These are phyloP conservation scores for Crotalus horridus DNA, from an alignment of 2,113 vertebrate genomes.

Conservation along the genomic window DNA sequence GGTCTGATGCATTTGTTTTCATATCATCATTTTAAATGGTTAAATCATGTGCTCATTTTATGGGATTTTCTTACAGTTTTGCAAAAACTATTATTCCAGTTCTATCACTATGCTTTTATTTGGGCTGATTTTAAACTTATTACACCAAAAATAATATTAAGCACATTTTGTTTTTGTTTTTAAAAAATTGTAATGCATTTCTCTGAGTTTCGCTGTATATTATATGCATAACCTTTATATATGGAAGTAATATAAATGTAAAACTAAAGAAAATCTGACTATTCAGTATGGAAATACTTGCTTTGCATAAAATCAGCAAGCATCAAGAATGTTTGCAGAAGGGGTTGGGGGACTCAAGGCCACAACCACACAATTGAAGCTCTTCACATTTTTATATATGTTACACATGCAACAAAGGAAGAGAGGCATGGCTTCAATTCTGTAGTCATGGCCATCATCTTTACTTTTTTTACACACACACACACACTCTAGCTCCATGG, in stretches of 20 bases:
- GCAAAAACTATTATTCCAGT: background rate
- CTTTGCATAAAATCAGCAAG: background rate
- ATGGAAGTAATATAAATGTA: background rate
- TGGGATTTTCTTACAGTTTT: background rate
- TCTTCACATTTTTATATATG: background rate
- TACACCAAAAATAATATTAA: background rate
- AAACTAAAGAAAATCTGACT: background rate
- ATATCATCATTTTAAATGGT: background rate
- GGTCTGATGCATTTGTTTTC: slow-evolving; percentile 65
- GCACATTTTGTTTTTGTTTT: background rate
- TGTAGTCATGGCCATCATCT: background rate
- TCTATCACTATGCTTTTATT: background rate
- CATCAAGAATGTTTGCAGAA: background rate
- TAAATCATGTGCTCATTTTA: background rate
- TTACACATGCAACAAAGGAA: background rate
- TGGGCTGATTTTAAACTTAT: background rate
- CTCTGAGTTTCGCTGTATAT: background rate
- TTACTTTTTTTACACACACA: background rate
- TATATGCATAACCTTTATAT: background rate
- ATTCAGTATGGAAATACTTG: background rate
- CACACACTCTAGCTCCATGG: background rate
- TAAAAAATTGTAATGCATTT: background rate
- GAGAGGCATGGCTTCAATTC: background rate
- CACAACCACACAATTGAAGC: background rate
- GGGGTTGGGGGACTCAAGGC: background rate